These are phyloP conservation scores for Craniophora ligustri DNA, from an alignment of 2,888 invertebrate genomes.

Conservation along the genomic window DNA sequence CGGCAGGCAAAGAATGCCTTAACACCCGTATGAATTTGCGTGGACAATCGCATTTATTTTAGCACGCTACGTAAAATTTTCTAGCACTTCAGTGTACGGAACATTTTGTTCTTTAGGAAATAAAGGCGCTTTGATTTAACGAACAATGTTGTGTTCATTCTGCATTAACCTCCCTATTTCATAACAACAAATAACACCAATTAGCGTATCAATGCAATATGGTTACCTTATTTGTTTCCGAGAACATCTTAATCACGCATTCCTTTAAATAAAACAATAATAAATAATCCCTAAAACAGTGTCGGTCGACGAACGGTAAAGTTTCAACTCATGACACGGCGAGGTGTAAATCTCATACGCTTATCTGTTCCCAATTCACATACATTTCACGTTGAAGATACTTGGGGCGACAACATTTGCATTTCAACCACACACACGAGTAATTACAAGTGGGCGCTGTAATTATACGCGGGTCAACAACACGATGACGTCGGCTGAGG, in stretches of 20 bases:
- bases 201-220: conserved; percentile 23
- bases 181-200: conserved; percentile 12
- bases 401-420: conserved; percentile 84
- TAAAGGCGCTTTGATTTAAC: conserved; percentile 34
- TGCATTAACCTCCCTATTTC: too few species aligned
- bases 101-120: conserved; percentile 12
- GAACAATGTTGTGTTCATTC: conserved; percentile 6
- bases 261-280: conserved; percentile 50
- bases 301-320: conserved; percentile 76
- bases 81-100: conserved; percentile 24
- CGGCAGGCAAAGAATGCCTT: conserved; percentile 10
- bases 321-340: conserved; percentile 70
- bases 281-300: conserved; percentile 57
- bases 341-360: conserved; percentile 82
- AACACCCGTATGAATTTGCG: conserved; percentile 17
- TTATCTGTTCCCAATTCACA: conserved; percentile 82
- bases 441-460: conserved; percentile 83
- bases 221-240: conserved; percentile 22
- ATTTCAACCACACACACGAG: conserved; percentile 79
- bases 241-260: conserved; percentile 39
- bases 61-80: conserved; percentile 57
- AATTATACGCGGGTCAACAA: conserved; percentile 77
- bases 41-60: conserved; percentile 30
- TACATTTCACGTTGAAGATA: conserved; percentile 59
- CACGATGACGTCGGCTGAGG: conserved; percentile 70